Percentiles rank a stretch among this genome's conserved stretches.
phyloP scores from a whole-genome alignment of 2,797 vertebrate genomes.

The Takifugu ocellatus region DNA sequence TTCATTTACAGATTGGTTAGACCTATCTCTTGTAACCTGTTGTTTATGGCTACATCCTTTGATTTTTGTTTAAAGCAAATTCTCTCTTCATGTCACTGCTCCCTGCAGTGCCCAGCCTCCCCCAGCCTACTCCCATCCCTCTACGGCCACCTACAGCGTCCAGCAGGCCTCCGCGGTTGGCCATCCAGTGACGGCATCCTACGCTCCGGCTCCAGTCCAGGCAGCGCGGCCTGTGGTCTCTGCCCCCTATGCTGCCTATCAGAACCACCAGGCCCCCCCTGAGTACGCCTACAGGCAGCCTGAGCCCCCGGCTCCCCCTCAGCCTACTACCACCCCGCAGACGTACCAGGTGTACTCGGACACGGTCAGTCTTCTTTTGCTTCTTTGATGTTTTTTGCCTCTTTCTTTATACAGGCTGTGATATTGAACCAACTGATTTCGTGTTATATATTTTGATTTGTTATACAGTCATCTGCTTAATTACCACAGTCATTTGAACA shows the following conservation, averaged over 20 bases:
- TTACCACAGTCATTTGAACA: not conserved
- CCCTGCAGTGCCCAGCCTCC: slow-evolving; percentile 69
- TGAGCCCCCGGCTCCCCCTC: slow-evolving; percentile 64
- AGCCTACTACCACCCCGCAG: slow-evolving; percentile 74
- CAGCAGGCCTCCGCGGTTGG: slow-evolving; percentile 66
- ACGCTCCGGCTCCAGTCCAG: slow-evolving; percentile 62
- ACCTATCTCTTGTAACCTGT: no score
- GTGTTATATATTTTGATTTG: slow-evolving; percentile 11
- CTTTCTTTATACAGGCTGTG: slow-evolving; percentile 9
- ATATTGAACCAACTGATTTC: not conserved
- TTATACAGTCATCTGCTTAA: not conserved
- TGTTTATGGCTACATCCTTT: not conserved
- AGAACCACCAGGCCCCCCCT: slow-evolving; percentile 66
- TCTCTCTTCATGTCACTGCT: not conserved
- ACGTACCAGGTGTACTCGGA: slow-evolving; percentile 78
- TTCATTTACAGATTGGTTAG: no score
- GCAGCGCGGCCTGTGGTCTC: slow-evolving; percentile 58
- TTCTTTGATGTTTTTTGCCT: slow-evolving; percentile 27
- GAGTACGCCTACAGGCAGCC: slow-evolving; percentile 68
- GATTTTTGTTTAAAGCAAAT: not conserved
- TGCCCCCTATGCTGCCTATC: slow-evolving; percentile 63
- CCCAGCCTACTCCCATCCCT: slow-evolving; percentile 68
- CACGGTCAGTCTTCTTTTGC: slow-evolving; percentile 63
- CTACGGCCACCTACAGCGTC: slow-evolving; percentile 66
- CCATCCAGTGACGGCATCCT: slow-evolving; percentile 69